Percentiles rank a stretch among this genome's conserved stretches.
Evolutionary conservation across 2,113 vertebrate genomes (phyloP).

Genomic region (Vulpes ferrilata): DNA sequence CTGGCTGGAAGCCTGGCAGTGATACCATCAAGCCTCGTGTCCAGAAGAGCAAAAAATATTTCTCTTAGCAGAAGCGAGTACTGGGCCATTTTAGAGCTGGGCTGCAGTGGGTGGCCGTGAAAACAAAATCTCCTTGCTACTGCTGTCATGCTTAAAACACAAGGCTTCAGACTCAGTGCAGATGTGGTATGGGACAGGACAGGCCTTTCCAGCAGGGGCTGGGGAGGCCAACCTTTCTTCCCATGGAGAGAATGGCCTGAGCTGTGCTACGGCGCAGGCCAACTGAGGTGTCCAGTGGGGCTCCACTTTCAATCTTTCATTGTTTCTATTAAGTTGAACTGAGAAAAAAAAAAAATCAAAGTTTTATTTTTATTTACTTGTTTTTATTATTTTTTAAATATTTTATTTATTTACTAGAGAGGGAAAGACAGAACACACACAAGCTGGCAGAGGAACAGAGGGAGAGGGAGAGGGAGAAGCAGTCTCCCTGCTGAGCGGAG

Average conservation of each 20-base stretch:
- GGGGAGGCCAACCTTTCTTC: neutral
- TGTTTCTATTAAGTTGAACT: constrained; percentile 75
- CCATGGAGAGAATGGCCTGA: neutral
- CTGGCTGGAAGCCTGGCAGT: constrained; percentile 98
- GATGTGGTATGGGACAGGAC: neutral
- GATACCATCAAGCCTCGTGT: constrained; percentile 96
- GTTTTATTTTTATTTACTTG: too few species aligned
- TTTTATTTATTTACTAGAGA: too few species aligned
- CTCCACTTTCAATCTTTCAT: constrained; percentile 35
- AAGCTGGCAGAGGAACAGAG: too few species aligned
- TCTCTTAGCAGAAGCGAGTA: constrained; percentile 92
- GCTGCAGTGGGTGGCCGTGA: neutral
- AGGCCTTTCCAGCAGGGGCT: neutral
- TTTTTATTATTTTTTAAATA: too few species aligned
- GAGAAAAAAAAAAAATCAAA: neutral
- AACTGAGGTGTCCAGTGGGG: neutral
- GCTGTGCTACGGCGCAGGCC: neutral
- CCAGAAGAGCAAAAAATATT: constrained; percentile 91
- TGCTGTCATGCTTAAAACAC: constrained; percentile 76
- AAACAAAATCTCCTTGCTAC: constrained; percentile 61
- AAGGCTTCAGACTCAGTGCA: constrained; percentile 61
- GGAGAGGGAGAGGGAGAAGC: too few species aligned
- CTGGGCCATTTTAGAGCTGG: neutral
- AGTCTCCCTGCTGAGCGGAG: too few species aligned
- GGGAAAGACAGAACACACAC: too few species aligned